Base-by-base conservation (phyloP, 2,797 vertebrate species). In the Lutjanus campechanus region DNA sequence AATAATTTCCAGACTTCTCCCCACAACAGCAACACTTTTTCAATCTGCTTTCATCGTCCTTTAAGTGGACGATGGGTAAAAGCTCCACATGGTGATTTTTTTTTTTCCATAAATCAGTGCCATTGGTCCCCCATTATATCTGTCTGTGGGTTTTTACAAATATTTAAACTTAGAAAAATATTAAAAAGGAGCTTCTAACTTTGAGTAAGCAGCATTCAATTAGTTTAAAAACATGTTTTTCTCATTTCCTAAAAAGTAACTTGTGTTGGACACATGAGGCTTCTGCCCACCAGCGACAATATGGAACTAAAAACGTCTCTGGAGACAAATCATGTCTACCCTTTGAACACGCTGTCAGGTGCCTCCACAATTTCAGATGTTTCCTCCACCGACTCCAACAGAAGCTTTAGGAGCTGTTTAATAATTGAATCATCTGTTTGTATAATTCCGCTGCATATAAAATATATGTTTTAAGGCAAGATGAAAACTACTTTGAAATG, bases 371-470 rank as follows among this genome's bases (percentile, higher is more conserved):
- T 40, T 63, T n/a, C 36, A 58, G 22, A 25, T n/a, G n/a, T 43
- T 13, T 65, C 81, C 20, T 80, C 40, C 2, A 11, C 60, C 74
- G 43, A 79, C 73, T 56, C 49, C 69, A 66, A 60, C 53, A 63
- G 7, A 79, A 56, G 58, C 64, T 84, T 51, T 9, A 60, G 22
- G 55, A 69, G 60, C 20, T 17, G 54, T 82, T 85, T 67, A 70
- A 84, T 70, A 77, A 81, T 66, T 67, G 7, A 72, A 62, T 44
- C n/a, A 62, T 58, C 6, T 11, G 22, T 58, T 67, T 69, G 54
- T 60, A 44, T 79, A 73, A 69, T 62, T 70, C 29, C 67, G 15
- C 50, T 66, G 47, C 41, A 77, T 72, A 44, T 67, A 50, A 65
- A 71, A 67, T 71, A 29, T 67, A 47, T 69, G 51, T 67, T 85